Conservation (phyloP, 2,113 vertebrate genomes). For the Hiodon tergisus region DNA sequence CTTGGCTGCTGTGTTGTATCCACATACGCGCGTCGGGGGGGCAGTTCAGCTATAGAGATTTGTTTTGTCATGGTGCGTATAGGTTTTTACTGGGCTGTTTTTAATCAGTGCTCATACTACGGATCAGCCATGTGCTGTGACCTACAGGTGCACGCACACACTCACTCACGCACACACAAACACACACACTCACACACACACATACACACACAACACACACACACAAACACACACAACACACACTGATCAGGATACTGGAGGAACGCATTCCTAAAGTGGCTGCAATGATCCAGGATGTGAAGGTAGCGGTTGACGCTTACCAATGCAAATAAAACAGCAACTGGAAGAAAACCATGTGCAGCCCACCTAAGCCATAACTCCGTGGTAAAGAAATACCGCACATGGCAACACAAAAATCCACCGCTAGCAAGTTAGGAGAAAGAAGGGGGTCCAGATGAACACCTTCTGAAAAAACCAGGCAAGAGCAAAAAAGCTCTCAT, state of each 20-base stretch:
- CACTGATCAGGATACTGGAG: too few species aligned
- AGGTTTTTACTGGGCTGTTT: constrained; percentile 3
- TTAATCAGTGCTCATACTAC: background rate
- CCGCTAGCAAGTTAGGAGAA: constrained; percentile 5
- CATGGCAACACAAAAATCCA: background rate
- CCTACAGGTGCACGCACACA: background rate
- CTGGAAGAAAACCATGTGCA: too few species aligned
- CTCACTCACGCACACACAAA: background rate
- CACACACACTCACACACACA: background rate
- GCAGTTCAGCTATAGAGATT: background rate
- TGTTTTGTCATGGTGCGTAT: background rate
- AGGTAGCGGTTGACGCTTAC: background rate
- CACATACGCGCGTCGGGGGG: too few species aligned
- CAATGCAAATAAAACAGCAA: background rate
- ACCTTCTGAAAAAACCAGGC: constrained; percentile 2
- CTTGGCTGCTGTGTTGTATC: background rate
- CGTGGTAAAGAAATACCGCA: background rate
- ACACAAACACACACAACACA: background rate
- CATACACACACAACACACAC: too few species aligned
- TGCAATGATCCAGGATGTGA: background rate
- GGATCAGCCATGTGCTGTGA: background rate
- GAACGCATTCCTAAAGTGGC: too few species aligned
- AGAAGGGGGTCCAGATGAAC: constrained; percentile 19
- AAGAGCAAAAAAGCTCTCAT: constrained; percentile 18
- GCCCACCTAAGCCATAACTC: too few species aligned